Evolutionary conservation across 2,888 invertebrate species (phyloP), one percentile per base, ranked within the genome.

Genomic region (Aplocera efformata): DNA sequence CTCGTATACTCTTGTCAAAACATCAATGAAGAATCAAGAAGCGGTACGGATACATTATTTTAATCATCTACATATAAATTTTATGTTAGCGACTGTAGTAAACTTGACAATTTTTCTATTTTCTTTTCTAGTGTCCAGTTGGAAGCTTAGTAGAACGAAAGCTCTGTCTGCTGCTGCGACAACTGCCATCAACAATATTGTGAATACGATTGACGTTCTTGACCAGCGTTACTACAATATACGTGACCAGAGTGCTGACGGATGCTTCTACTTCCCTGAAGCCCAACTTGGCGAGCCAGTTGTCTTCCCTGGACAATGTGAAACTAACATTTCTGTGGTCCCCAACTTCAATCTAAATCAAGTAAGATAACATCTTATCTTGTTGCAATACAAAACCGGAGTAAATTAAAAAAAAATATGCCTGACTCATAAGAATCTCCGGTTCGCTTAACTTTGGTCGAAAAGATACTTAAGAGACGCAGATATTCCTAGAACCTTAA

Each of bases 181-280:
- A 1, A 34, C 10, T 1, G 53, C 52, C 0, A 76, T 79, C 1
- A 58, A 68, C 29, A 41, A 31, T 9, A 58, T 62, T 0, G 60
- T 67, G 6, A 57, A 41, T 7, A 46, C 17, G 0, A 58, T 75
- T 10, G 57, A 59, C 10, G 71, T 76, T 1, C 52, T 82, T 6
- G 68, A 73, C 22, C 42, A 70, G 0, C 62, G 60, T 21, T 81
- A 79, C 48, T 83, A 61, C 26, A 7, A 48, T 6, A 1, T 8
- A 1, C 63, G 52, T 3, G 59, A 76, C 24, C 82, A 81, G 24
- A 67, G 49, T 8, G 54, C 56, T 3, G 66, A 57, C 0, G 75
- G 67, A 0, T 83, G 82, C 49, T 82, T 83, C 66, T 79, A 74
- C 50, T 75, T 57, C 50, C 83, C 81, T 0, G 69, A 70, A 4